Conservation (phyloP, 2,888 invertebrate species). For the Anthophora plumipes region DNA sequence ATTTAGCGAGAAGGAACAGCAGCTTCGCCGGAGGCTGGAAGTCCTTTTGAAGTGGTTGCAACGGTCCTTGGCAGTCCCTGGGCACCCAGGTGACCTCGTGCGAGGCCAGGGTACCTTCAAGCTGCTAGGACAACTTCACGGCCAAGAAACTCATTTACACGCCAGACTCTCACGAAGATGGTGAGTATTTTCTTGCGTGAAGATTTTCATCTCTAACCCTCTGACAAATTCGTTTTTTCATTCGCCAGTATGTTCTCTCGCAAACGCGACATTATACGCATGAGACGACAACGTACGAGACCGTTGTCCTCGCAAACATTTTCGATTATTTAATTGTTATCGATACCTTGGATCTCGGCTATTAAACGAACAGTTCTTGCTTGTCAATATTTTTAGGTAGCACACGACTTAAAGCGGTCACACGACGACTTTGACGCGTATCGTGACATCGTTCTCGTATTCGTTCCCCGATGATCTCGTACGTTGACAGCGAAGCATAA, state of each 20-base stretch:
- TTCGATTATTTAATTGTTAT: slow-evolving; percentile 23
- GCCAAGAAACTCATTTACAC: slow-evolving; percentile 72
- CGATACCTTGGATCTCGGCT: slow-evolving; percentile 16
- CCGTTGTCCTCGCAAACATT: neutral
- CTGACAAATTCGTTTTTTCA: slow-evolving; percentile 27
- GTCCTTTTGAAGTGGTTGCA: slow-evolving; percentile 76
- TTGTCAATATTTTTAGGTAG: slow-evolving; percentile 63
- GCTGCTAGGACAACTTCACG: slow-evolving; percentile 62
- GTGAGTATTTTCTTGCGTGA: slow-evolving; percentile 70
- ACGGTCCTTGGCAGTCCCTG: slow-evolving; percentile 80
- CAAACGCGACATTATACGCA: neutral
- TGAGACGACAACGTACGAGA: neutral
- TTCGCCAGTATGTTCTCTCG: neutral
- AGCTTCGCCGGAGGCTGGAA: slow-evolving; percentile 79
- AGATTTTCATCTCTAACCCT: slow-evolving; percentile 56
- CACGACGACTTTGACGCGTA: slow-evolving; percentile 17
- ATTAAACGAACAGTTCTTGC: slow-evolving; percentile 23
- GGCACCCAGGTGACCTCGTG: slow-evolving; percentile 78
- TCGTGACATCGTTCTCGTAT: slow-evolving; percentile 18
- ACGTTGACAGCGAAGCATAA: slow-evolving; percentile 19
- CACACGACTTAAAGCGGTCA: slow-evolving; percentile 31
- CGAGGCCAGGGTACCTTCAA: slow-evolving; percentile 76
- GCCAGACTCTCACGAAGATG: slow-evolving; percentile 78
- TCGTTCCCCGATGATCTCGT: slow-evolving; percentile 3
- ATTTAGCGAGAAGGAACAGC: slow-evolving; percentile 77